A percentile compares a stretch with the other conserved stretches of the same genome.
These are phyloP conservation scores for Eurytoma californica DNA, from an alignment of 2,888 invertebrate genomes.

Conservation along the genomic window DNA sequence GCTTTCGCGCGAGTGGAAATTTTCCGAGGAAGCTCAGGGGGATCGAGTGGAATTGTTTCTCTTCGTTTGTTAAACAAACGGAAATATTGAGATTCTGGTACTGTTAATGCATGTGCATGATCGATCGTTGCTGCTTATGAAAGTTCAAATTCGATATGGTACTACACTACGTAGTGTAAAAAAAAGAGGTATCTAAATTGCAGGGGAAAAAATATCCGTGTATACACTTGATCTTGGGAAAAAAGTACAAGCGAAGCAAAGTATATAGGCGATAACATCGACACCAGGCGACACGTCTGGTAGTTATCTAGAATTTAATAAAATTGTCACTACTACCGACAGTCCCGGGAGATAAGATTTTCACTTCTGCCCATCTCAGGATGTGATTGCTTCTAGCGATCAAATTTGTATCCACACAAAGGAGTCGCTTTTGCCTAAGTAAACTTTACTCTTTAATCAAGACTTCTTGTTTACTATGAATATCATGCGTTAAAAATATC, in stretches of 20 bases:
- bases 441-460: background rate
- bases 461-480: background rate
- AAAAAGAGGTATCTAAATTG: too few relatives aligned
- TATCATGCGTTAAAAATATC: too few relatives aligned
- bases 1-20: background rate
- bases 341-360: constrained; percentile 63
- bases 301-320: constrained; percentile 65
- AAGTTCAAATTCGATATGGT: too few relatives aligned
- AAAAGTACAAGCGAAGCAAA: too few relatives aligned
- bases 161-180: too few relatives aligned
- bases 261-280: constrained; percentile 3
- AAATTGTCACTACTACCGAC: constrained; percentile 62
- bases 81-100: too few relatives aligned
- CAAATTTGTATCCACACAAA: constrained; percentile 2
- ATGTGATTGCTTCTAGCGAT: constrained; percentile 14
- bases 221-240: constrained; percentile 6
- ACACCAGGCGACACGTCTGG: constrained; percentile 47
- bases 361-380: constrained; percentile 60
- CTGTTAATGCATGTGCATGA: too few relatives aligned
- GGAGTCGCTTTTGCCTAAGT: constrained; percentile 21
- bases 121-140: too few relatives aligned
- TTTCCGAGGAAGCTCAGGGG: background rate
- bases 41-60: background rate
- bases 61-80: background rate
- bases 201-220: background rate